Conservation (phyloP, 1,140 invertebrate species). For the Marisa cornuarietis region DNA sequence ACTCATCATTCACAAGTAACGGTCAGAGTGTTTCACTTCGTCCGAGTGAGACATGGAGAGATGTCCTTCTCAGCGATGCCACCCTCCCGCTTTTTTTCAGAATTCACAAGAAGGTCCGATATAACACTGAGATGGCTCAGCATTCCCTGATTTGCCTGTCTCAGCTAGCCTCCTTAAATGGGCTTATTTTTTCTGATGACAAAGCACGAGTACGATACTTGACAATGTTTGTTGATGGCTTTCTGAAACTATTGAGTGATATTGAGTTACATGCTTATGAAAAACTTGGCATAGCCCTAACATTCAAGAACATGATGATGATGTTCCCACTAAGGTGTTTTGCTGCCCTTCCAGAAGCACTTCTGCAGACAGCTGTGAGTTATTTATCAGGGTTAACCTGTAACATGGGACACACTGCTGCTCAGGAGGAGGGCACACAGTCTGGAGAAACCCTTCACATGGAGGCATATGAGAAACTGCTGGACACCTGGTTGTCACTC, state of each 20-base stretch:
- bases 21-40: slow-evolving; percentile 52
- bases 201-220: slow-evolving; percentile 77
- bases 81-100: slow-evolving; percentile 82
- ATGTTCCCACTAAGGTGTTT: slow-evolving; percentile 71
- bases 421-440: slow-evolving; percentile 75
- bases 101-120: slow-evolving; percentile 83
- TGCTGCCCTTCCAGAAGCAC: slow-evolving; percentile 63
- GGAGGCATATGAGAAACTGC: slow-evolving; percentile 82
- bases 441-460: slow-evolving; percentile 77
- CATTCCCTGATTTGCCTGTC: slow-evolving; percentile 82
- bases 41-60: slow-evolving; percentile 73
- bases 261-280: slow-evolving; percentile 65
- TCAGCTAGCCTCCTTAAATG: slow-evolving; percentile 83
- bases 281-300: slow-evolving; percentile 66
- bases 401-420: slow-evolving; percentile 77
- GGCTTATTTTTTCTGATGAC: slow-evolving; percentile 72
- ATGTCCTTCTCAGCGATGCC: slow-evolving; percentile 79
- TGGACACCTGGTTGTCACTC: slow-evolving; percentile 79
- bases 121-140: slow-evolving; percentile 78
- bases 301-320: slow-evolving; percentile 68
- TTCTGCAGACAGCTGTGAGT: slow-evolving; percentile 69
- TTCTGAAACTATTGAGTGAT: slow-evolving; percentile 57
- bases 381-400: slow-evolving; percentile 80
- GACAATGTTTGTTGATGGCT: slow-evolving; percentile 76
- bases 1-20: slow-evolving; percentile 48